Percentiles rank a stretch among this genome's conserved stretches.
These are phyloP conservation scores for Neostethus bicornis DNA, from an alignment of 2,797 vertebrate genomes.

Conservation along the genomic window DNA sequence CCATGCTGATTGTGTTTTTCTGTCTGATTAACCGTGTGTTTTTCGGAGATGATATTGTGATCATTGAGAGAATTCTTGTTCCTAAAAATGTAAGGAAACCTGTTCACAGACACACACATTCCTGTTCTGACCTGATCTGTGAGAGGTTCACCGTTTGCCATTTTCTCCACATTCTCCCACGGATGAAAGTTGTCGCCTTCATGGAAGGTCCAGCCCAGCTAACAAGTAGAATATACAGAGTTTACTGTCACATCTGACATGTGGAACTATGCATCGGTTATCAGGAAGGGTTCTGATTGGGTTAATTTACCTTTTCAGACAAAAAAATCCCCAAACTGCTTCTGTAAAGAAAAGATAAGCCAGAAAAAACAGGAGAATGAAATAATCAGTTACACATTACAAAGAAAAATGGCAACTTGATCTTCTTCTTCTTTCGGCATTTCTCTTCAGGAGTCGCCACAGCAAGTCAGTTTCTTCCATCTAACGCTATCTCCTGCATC, in stretches of 20 bases:
- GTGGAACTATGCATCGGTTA: not conserved
- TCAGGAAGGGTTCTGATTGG: not conserved
- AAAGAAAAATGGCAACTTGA: not conserved
- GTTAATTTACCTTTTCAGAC: constrained; percentile 78
- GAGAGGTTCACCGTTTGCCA: constrained; percentile 85
- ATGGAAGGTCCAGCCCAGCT: constrained; percentile 89
- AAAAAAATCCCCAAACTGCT: constrained; percentile 79
- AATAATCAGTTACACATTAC: not conserved
- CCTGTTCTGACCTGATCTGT: constrained; percentile 84
- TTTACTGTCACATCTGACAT: not conserved
- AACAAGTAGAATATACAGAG: constrained; percentile 21
- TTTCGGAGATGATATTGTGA: too few species aligned
- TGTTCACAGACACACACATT: constrained; percentile 5
- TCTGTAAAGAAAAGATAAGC: constrained; percentile 57
- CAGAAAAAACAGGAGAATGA: not conserved
- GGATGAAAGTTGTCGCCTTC: constrained; percentile 91
- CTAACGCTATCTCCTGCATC: too few species aligned
- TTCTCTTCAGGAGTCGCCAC: too few species aligned
- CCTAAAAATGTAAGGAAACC: not conserved
- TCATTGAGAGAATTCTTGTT: too few species aligned
- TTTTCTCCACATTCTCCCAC: constrained; percentile 85
- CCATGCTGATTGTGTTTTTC: too few species aligned
- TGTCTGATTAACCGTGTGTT: too few species aligned
- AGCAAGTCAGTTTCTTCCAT: too few species aligned
- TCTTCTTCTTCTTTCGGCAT: too few species aligned